A percentile compares a stretch with the other conserved stretches of the same genome.
Conservation (phyloP, 2,797 vertebrate genomes). For the Chelmon rostratus region DNA sequence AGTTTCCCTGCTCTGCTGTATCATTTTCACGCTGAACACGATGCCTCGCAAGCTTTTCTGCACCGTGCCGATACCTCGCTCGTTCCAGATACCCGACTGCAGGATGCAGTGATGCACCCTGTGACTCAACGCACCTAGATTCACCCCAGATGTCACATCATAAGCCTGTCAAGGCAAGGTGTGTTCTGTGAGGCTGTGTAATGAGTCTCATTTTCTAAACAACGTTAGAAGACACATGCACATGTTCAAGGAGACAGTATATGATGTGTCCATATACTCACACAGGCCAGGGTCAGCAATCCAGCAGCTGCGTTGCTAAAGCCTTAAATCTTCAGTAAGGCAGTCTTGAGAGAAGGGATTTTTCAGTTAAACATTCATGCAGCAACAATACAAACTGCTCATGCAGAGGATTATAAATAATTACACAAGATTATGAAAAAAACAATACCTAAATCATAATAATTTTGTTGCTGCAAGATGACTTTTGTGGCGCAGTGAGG, state of each 20-base stretch:
- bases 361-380: slow-evolving; percentile 68
- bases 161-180: slow-evolving; percentile 34
- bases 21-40: slow-evolving; percentile 5
- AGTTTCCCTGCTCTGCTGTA: slow-evolving; percentile 10
- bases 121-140: slow-evolving; percentile 10
- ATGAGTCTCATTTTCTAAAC: slow-evolving; percentile 39
- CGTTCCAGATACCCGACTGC: background rate
- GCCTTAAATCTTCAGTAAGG: slow-evolving; percentile 74
- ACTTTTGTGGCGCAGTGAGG: background rate
- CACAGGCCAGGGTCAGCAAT: slow-evolving; percentile 55
- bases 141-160: slow-evolving; percentile 31
- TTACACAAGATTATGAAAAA: slow-evolving; percentile 79
- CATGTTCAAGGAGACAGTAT: slow-evolving; percentile 30
- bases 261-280: slow-evolving; percentile 24
- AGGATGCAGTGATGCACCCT: background rate
- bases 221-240: background rate
- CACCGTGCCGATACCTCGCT: background rate
- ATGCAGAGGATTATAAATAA: slow-evolving; percentile 80
- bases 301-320: slow-evolving; percentile 63
- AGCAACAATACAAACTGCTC: slow-evolving; percentile 55
- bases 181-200: slow-evolving; percentile 17
- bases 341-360: slow-evolving; percentile 61
- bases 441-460: slow-evolving; percentile 63
- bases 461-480: slow-evolving; percentile 24
- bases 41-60: slow-evolving; percentile 13